Conservation (phyloP, 2,113 vertebrate genomes). For the Salvelinus fontinalis region DNA sequence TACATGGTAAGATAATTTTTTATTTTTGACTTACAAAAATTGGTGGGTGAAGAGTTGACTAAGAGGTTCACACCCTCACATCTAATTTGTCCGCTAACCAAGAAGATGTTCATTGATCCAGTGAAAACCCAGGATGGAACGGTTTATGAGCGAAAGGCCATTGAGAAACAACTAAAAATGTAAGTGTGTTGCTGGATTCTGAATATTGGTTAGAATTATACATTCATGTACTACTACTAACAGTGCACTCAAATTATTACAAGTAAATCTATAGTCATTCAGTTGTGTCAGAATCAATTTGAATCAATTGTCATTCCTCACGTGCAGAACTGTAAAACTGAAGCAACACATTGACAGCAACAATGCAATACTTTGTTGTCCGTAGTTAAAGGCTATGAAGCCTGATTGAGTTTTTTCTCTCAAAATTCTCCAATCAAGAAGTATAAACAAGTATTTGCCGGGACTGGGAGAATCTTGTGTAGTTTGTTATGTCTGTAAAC, state of each 20-base stretch:
- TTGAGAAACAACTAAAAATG: conserved; percentile 58
- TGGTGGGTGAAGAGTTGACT: conserved; percentile 39
- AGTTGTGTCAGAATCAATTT: not conserved
- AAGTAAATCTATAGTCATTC: not conserved
- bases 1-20: too few relatives aligned
- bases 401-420: too few relatives aligned
- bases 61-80: conserved; percentile 28
- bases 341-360: too few relatives aligned
- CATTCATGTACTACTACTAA: not conserved
- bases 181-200: conserved; percentile 30
- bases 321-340: too few relatives aligned
- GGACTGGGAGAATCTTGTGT: too few relatives aligned
- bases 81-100: conserved; percentile 57
- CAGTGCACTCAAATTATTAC: not conserved
- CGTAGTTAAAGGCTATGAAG: too few relatives aligned
- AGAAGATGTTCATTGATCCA: conserved; percentile 66
- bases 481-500: not conserved
- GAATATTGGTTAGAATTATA: not conserved
- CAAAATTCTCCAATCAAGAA: too few relatives aligned
- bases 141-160: conserved; percentile 58
- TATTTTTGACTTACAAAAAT: conserved; percentile 33
- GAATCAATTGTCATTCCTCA: not conserved
- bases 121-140: conserved; percentile 52
- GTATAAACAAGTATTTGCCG: too few relatives aligned
- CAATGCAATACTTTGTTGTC: too few relatives aligned